Conservation (phyloP, 2,113 vertebrate genomes). For the Pomatorhinus ruficollis region DNA sequence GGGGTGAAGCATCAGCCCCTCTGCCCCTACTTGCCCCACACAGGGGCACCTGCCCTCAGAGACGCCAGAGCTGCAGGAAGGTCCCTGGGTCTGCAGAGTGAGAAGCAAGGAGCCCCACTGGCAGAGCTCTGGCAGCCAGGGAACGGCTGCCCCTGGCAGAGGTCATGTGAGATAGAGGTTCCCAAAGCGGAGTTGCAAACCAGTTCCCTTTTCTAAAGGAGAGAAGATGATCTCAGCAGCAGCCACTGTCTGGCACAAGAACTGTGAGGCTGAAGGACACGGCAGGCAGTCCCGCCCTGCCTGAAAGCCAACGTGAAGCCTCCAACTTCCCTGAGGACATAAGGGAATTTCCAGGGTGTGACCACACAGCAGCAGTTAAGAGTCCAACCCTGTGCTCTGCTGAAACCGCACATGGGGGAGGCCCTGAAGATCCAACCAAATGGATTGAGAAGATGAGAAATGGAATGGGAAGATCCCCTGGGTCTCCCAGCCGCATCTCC, state of each 20-base stretch:
- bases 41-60: accelerated
- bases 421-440: background rate
- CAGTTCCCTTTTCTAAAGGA: background rate
- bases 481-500: background rate
- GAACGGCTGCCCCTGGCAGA: background rate
- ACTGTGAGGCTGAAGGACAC: accelerated
- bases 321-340: accelerated
- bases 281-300: background rate
- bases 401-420: background rate
- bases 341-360: background rate
- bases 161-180: accelerated
- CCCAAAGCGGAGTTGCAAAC: background rate
- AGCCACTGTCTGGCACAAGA: background rate
- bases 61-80: background rate
- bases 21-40: accelerated
- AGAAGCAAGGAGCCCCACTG: accelerated
- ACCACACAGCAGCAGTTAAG: background rate
- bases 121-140: background rate
- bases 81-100: background rate
- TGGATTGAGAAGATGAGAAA: background rate
- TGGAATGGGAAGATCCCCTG: background rate
- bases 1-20: background rate
- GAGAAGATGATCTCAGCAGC: background rate
- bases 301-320: accelerated
- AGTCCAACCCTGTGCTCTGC: background rate